Base-by-base conservation (phyloP, 2,113 vertebrate genomes). In the Rhombomys opimus region DNA sequence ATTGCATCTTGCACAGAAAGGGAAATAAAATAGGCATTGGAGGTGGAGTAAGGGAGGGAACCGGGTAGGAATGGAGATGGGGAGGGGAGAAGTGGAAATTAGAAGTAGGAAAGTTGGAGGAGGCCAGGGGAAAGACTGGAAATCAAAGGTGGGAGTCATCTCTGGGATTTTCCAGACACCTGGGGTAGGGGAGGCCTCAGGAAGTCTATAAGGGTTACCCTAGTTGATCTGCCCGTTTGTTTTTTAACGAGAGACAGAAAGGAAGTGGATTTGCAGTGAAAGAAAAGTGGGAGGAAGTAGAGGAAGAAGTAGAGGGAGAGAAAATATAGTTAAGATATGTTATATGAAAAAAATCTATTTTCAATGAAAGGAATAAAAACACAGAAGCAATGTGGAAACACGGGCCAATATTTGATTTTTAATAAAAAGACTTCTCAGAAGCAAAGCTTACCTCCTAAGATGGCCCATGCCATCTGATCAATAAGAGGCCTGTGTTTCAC, bases 331-430 rank as follows among this genome's bases (percentile, higher is more conserved):
- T 4, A 18, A 57, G n/a, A 63, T 46, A 10, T 38, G 46, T 30
- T 63, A 46, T 15, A 11, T 41, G 38, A 65, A 27, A 85, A 41
- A 32, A 84, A 84, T 63, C 59, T 46, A 46, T 65, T 85, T 63
- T 63, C 23, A 30, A 65, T 85, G 7, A 63, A 41, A 46, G 25
- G n/a, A 18, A 65, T 73, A 96, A 91, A 86, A 63, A 13, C 23
- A 76, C 63, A 87, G n/a, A 93, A 93, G 25, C 46, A 78, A 91
- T 75, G 73, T 77, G 8, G 25, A 30, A 85, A 97, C 41, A 1
- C 61, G 91, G n/a, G 17, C 6, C 46, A 68, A 70, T 84, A 89
- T 77, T 87, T 63, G 32, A 18, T 89, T 59, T 67, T 76, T 46
- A 11, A 41, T 54, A 41, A 41, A n/a, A 81, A 87, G 3, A 50